phyloP scores from a whole-genome alignment of 2,888 invertebrate genomes.

The Scaptomyza tumidula region DNA sequence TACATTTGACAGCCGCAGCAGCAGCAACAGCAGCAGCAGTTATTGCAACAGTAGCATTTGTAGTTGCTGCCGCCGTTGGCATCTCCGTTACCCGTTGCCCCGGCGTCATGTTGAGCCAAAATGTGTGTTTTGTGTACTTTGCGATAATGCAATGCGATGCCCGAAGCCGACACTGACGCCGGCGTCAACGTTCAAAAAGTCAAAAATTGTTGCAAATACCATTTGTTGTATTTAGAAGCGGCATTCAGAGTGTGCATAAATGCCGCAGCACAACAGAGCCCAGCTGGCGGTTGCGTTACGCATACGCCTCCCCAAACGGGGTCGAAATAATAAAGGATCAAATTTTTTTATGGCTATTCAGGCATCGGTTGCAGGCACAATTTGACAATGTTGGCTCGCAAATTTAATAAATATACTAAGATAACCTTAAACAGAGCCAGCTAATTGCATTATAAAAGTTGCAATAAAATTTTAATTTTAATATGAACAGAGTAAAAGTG shows the following conservation, averaged over 20 bases:
- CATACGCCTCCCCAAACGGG: slow-evolving; percentile 18
- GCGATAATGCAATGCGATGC: slow-evolving; percentile 64
- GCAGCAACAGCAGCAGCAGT: background rate
- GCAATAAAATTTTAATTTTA: background rate
- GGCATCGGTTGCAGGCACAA: background rate
- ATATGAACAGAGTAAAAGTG: background rate
- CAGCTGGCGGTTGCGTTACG: slow-evolving; percentile 30
- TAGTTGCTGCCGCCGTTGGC: background rate
- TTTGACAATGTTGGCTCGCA: background rate
- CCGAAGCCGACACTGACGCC: slow-evolving; percentile 19
- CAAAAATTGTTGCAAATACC: slow-evolving; percentile 74
- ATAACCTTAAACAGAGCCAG: no score
- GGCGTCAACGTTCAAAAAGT: slow-evolving; percentile 54
- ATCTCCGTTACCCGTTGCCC: slow-evolving; percentile 2
- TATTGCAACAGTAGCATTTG: slow-evolving; percentile 3
- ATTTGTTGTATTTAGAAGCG: slow-evolving; percentile 65
- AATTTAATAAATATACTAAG: background rate
- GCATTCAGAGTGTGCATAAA: slow-evolving; percentile 40
- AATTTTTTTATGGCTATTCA: slow-evolving; percentile 5
- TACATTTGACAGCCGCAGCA: slow-evolving; percentile 55
- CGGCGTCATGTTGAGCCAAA: slow-evolving; percentile 31
- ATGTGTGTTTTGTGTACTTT: slow-evolving; percentile 49
- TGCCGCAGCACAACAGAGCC: slow-evolving; percentile 21
- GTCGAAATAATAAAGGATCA: background rate
- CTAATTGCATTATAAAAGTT: background rate